Percentiles rank a stretch among this genome's conserved stretches.
Conservation (phyloP, 2,797 vertebrate genomes). For the Labeo calbasu region DNA sequence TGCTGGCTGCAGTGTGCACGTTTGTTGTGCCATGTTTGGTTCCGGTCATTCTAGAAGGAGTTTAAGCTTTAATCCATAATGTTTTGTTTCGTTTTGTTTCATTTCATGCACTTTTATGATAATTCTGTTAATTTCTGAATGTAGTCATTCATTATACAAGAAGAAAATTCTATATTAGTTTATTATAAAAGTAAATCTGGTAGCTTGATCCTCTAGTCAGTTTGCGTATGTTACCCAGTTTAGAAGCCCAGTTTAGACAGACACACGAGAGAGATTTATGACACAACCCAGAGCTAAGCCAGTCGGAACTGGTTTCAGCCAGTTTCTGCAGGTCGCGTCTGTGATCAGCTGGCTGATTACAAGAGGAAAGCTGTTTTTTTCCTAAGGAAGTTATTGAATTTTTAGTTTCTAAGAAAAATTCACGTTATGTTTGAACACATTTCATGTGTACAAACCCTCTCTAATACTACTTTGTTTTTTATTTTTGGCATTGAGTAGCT, state of each 20-base stretch:
- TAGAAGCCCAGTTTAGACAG: background rate
- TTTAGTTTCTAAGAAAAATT: background rate
- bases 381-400: background rate
- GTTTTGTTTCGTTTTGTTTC: background rate
- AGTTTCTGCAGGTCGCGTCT: slow-evolving; percentile 12
- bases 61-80: background rate
- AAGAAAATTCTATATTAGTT: background rate
- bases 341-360: slow-evolving; percentile 1
- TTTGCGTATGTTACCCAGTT: background rate
- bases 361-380: background rate
- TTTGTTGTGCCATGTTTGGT: slow-evolving; percentile 5
- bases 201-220: background rate
- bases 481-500: background rate
- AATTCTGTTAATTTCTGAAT: background rate
- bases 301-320: slow-evolving; percentile 29
- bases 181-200: background rate
- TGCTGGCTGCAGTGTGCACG: slow-evolving; percentile 1
- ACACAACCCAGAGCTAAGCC: background rate
- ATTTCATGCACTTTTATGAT: background rate
- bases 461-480: background rate
- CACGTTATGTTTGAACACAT: background rate
- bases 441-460: background rate
- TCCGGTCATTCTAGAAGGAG: background rate
- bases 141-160: background rate
- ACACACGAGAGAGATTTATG: background rate